Conservation (phyloP, 2,888 invertebrate genomes). For the Lepeophtheirus nordmannii region DNA sequence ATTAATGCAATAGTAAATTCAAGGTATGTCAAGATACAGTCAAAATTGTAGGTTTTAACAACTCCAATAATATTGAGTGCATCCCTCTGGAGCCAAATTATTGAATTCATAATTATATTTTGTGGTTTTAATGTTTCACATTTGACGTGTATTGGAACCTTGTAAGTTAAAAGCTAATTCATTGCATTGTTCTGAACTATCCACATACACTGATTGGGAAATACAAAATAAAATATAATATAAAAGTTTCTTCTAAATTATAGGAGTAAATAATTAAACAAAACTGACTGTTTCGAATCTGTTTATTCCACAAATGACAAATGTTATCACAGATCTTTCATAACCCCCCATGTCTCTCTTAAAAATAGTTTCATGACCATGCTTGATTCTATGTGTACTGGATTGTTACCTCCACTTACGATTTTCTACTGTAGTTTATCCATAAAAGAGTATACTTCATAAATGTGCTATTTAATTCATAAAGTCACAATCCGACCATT, state of each 20-base stretch:
- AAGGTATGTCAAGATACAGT: too few relatives aligned
- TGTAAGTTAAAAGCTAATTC: constrained; percentile 11
- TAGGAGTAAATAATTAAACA: not conserved
- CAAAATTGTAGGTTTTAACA: constrained; percentile 14
- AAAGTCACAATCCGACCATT: too few relatives aligned
- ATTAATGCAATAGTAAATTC: too few relatives aligned
- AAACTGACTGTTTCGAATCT: not conserved
- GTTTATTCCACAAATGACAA: constrained; percentile 12
- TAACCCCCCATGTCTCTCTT: too few relatives aligned
- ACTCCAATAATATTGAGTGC: constrained; percentile 13
- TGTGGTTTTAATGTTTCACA: constrained; percentile 14
- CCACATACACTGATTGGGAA: constrained; percentile 8
- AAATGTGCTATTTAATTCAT: too few relatives aligned
- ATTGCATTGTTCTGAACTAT: constrained; percentile 10
- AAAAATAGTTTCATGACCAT: too few relatives aligned
- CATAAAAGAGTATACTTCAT: too few relatives aligned
- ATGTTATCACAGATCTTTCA: too few relatives aligned
- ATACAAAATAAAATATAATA: not conserved
- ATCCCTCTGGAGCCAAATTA: constrained; percentile 16
- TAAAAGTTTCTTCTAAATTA: not conserved
- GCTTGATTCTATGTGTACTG: too few relatives aligned
- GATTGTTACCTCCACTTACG: too few relatives aligned
- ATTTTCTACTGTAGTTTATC: too few relatives aligned
- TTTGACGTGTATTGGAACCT: not conserved
- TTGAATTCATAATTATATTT: constrained; percentile 1